Evolutionary conservation across 2,797 vertebrate species (phyloP).

Genomic region (Hypotaenidia philippensis): DNA sequence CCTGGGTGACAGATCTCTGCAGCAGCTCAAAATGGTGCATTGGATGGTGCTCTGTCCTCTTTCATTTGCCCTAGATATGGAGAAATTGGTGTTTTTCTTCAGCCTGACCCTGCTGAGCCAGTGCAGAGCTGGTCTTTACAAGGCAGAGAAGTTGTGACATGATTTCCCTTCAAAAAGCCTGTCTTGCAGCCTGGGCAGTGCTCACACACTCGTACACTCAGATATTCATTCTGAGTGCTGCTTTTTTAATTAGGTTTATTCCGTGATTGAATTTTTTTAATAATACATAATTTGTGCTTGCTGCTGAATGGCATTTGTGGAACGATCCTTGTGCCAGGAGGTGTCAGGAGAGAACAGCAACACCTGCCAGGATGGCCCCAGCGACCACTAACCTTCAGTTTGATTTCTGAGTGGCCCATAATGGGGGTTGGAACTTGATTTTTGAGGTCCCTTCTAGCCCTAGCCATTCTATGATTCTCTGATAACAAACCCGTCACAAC

Average conservation of each 20-base stretch:
- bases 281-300: neutral
- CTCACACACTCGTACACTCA: too few relatives aligned
- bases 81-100: neutral
- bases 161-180: neutral
- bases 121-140: neutral
- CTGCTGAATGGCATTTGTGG: accelerated
- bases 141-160: neutral
- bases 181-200: neutral
- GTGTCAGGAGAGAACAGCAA: neutral
- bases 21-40: neutral
- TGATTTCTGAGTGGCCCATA: neutral
- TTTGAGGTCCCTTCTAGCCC: too few relatives aligned
- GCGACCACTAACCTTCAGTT: neutral
- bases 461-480: too few relatives aligned
- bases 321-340: neutral
- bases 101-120: neutral
- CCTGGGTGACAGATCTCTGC: neutral
- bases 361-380: neutral
- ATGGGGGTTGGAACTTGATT: too few relatives aligned
- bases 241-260: neutral
- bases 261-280: neutral
- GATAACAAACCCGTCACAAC: neutral
- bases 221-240: neutral
- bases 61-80: neutral
- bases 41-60: neutral